A percentile compares a stretch with the other conserved stretches of the same genome.
Conservation (phyloP, 2,113 vertebrate genomes). For the Ciconia stormi region DNA sequence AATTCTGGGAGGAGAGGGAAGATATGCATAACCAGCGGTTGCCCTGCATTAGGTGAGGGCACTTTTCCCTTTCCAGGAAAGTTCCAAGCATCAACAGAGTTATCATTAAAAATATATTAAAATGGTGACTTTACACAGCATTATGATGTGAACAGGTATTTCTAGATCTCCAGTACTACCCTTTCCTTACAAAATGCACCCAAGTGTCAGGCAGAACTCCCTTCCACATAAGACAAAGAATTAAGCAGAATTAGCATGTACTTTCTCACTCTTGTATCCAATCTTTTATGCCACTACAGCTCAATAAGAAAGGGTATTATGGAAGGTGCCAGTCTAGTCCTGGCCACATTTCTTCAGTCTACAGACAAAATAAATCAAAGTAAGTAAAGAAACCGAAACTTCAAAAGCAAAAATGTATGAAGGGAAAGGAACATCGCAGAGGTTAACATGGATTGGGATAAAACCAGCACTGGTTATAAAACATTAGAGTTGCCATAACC, state of each 20-base stretch:
- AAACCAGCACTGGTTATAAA: background rate
- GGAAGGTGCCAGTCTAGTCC: background rate
- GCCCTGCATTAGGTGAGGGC: background rate
- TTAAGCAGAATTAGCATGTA: background rate
- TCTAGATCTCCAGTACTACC: background rate
- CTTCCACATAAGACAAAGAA: background rate
- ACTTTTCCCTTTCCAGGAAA: background rate
- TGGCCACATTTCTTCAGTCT: background rate
- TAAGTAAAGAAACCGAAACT: background rate
- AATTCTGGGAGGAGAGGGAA: background rate
- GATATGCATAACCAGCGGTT: rapidly evolving
- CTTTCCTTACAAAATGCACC: background rate
- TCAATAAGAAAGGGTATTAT: background rate
- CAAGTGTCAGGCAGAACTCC: background rate
- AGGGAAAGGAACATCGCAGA: background rate
- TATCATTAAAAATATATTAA: background rate
- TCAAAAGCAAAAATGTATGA: background rate
- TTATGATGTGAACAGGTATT: background rate
- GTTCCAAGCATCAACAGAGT: background rate
- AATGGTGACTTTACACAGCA: background rate
- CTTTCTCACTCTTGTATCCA: background rate
- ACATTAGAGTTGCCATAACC: background rate
- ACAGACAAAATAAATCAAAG: background rate
- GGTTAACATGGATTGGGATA: background rate
- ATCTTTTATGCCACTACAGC: background rate